These are phyloP conservation scores for Peromyscus attwateri DNA, from an alignment of 2,797 vertebrate species.

Conservation along the genomic window DNA sequence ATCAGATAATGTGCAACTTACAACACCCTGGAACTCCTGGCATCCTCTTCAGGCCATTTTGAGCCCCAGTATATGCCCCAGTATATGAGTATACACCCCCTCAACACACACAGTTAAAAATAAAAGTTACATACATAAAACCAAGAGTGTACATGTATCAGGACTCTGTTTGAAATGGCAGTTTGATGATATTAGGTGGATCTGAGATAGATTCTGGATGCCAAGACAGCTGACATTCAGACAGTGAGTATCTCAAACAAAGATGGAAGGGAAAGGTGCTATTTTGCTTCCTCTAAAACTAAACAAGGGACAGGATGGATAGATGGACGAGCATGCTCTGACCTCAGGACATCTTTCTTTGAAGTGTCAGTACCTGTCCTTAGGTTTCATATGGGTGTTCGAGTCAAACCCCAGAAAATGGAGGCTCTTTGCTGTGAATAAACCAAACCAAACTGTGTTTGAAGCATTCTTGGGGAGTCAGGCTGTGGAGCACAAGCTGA, in stretches of 20 bases:
- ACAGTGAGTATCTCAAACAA: background rate
- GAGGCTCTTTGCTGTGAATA: background rate
- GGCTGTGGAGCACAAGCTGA: background rate
- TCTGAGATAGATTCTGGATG: background rate
- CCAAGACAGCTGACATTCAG: background rate
- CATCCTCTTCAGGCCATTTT: background rate
- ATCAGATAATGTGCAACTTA: background rate
- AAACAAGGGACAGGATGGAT: background rate
- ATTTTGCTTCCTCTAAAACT: background rate
- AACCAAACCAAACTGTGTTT: background rate
- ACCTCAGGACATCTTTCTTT: background rate
- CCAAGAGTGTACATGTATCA: background rate
- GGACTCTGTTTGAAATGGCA: background rate
- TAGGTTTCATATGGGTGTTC: background rate
- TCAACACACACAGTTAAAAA: background rate
- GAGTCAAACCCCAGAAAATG: background rate
- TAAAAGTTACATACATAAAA: background rate
- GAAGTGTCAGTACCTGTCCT: background rate
- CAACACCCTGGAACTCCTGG: background rate
- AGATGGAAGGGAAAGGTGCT: background rate
- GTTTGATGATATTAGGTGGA: background rate
- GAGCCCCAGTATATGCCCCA: too few relatives aligned
- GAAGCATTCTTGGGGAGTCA: background rate
- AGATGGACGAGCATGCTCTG: background rate
- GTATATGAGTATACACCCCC: background rate